A percentile compares a stretch with the other conserved stretches of the same genome.
phyloP scores from a whole-genome alignment of 1,140 invertebrate species.

The Triops longicaudatus region DNA sequence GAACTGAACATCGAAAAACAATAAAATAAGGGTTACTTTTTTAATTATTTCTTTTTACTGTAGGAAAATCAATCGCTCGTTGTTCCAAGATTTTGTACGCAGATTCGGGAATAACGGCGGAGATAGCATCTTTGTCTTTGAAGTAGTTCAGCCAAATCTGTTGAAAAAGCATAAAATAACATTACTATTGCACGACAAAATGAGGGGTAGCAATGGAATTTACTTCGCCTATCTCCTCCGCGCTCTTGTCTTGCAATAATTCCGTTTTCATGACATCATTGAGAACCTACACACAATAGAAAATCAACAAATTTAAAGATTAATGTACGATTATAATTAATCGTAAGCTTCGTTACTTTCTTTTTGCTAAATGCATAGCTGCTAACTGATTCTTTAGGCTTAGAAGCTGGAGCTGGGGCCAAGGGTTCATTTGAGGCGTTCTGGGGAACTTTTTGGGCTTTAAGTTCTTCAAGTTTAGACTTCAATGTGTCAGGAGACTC shows the following conservation, averaged over 20 bases:
- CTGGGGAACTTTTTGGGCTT: conserved; percentile 41
- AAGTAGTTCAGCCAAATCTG: conserved; percentile 74
- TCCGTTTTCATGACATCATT: conserved; percentile 70
- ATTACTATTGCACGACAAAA: conserved; percentile 21
- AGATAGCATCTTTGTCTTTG: conserved; percentile 61
- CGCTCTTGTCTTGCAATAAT: conserved; percentile 58
- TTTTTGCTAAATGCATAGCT: conserved; percentile 25
- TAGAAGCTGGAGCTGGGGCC: conserved; percentile 34
- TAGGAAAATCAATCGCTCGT: conserved; percentile 50
- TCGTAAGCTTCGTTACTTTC: conserved; percentile 20
- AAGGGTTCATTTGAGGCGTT: conserved; percentile 27
- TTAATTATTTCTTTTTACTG: conserved; percentile 32
- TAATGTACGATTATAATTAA: background rate
- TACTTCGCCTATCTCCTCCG: conserved; percentile 53
- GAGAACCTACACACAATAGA: conserved; percentile 42
- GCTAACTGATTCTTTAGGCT: conserved; percentile 33
- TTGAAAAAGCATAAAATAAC: conserved; percentile 5
- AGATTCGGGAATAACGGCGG: conserved; percentile 54
- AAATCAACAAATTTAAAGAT: too few species aligned
- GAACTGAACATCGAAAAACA: conserved; percentile 46
- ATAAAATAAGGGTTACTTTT: conserved; percentile 16
- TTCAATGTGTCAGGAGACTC: conserved; percentile 65
- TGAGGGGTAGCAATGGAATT: background rate
- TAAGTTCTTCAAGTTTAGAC: conserved; percentile 52
- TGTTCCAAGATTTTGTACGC: conserved; percentile 51